Conservation (phyloP, 1,140 invertebrate species). For the Apis laboriosa region DNA sequence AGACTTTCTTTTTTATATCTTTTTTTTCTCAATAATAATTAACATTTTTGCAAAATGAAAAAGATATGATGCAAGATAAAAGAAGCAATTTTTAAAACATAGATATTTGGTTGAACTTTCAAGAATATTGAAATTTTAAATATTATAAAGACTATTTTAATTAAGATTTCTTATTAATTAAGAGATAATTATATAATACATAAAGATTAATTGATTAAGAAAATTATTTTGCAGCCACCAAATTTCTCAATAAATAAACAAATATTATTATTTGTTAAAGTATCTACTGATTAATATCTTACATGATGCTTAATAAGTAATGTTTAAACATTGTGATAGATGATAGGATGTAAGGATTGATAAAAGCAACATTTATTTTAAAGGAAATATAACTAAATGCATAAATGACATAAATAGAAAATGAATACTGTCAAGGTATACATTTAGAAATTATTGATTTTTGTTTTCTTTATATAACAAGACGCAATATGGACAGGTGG, state of each 20-base stretch:
- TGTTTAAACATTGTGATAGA: background rate
- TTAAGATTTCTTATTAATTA: background rate
- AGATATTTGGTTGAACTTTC: background rate
- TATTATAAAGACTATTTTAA: background rate
- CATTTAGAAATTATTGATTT: background rate
- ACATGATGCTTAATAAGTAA: background rate
- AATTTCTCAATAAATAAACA: background rate
- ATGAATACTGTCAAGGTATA: background rate
- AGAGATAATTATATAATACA: background rate
- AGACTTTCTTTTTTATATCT: background rate
- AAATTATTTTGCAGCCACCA: background rate
- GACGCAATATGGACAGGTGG: conserved; percentile 65
- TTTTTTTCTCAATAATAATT: background rate
- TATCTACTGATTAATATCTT: background rate
- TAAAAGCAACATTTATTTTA: background rate
- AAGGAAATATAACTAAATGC: conserved; percentile 8
- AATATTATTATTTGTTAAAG: background rate
- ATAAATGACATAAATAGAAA: background rate
- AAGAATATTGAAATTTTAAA: background rate
- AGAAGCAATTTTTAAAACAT: background rate
- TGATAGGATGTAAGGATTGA: background rate
- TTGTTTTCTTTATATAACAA: background rate
- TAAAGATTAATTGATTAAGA: background rate
- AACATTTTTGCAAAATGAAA: background rate
- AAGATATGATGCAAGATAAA: background rate